These are phyloP conservation scores for Cosmia pyralina DNA, from an alignment of 2,888 invertebrate genomes.

Conservation along the genomic window DNA sequence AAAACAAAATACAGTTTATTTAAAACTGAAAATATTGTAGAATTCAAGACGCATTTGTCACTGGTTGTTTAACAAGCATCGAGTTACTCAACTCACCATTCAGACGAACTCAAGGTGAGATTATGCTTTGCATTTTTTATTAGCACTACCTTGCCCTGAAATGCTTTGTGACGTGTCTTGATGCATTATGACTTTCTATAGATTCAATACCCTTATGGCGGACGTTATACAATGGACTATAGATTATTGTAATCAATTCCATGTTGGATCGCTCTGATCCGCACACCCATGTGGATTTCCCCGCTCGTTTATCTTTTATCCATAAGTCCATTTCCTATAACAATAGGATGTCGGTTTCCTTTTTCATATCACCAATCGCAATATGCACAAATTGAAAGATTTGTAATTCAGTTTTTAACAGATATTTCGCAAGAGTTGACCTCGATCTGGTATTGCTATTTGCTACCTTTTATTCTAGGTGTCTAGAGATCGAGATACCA, in stretches of 20 bases:
- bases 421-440: constrained; percentile 42
- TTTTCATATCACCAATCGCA: constrained; percentile 17
- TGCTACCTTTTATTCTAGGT: constrained; percentile 40
- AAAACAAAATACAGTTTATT: constrained; percentile 36
- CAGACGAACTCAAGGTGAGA: constrained; percentile 73
- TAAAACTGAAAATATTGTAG: constrained; percentile 49
- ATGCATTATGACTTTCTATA: constrained; percentile 60
- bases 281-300: constrained; percentile 4
- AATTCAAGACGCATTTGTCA: constrained; percentile 56
- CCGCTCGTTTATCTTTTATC: constrained; percentile 11
- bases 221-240: constrained; percentile 27
- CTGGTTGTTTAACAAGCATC: constrained; percentile 59
- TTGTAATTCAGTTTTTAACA: constrained; percentile 10
- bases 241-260: constrained; percentile 16
- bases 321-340: neutral
- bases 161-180: constrained; percentile 67
- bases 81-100: constrained; percentile 73
- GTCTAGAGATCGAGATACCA: constrained; percentile 28
- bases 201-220: constrained; percentile 29
- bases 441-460: constrained; percentile 41
- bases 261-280: neutral
- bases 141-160: constrained; percentile 74
- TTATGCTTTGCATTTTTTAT: constrained; percentile 78
- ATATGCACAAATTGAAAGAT: constrained; percentile 22
- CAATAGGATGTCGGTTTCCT: constrained; percentile 22